A percentile compares a stretch with the other conserved stretches of the same genome.
These are phyloP conservation scores for Acanthaster planci DNA, from an alignment of 35 echinoderm and acorn worm species.

Conservation along the genomic window DNA sequence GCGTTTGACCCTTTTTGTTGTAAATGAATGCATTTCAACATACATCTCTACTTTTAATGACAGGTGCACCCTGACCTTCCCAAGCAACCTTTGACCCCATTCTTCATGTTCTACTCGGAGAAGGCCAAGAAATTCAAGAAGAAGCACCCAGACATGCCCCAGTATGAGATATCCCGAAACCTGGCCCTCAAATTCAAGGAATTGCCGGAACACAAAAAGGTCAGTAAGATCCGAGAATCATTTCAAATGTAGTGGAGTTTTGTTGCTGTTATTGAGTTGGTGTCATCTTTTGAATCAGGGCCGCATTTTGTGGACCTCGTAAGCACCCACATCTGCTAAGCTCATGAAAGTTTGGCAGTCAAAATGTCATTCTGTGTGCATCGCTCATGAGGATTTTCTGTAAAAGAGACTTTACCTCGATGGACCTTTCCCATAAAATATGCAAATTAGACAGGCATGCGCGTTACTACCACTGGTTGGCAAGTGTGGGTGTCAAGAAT, in stretches of 20 bases:
- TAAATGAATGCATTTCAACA: too few species aligned
- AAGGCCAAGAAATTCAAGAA: constrained; percentile 80
- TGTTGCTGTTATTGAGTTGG: not conserved
- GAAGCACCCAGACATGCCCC: constrained; percentile 66
- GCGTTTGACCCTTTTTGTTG: too few species aligned
- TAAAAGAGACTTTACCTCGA: too few species aligned
- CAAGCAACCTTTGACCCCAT: constrained; percentile 94
- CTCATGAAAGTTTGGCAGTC: too few species aligned
- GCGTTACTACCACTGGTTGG: too few species aligned
- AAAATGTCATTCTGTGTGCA: not conserved
- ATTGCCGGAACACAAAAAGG: constrained; percentile 90
- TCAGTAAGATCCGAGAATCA: constrained; percentile 1
- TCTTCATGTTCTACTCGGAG: constrained; percentile 87
- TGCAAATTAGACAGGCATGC: too few species aligned
- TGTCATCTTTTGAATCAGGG: not conserved
- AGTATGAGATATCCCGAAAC: constrained; percentile 76
- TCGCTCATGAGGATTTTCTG: too few species aligned
- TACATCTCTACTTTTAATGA: not conserved
- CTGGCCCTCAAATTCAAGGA: constrained; percentile 82
- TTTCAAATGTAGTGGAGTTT: not conserved
- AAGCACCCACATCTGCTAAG: too few species aligned
- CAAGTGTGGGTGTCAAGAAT: too few species aligned
- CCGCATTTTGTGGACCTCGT: too few species aligned
- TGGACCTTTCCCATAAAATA: too few species aligned
- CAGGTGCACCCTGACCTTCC: constrained; percentile 93